Percentiles rank a stretch among this genome's conserved stretches.
These are phyloP conservation scores for Psilopsiagon aurifrons DNA, from an alignment of 2,113 vertebrate genomes.

Conservation along the genomic window DNA sequence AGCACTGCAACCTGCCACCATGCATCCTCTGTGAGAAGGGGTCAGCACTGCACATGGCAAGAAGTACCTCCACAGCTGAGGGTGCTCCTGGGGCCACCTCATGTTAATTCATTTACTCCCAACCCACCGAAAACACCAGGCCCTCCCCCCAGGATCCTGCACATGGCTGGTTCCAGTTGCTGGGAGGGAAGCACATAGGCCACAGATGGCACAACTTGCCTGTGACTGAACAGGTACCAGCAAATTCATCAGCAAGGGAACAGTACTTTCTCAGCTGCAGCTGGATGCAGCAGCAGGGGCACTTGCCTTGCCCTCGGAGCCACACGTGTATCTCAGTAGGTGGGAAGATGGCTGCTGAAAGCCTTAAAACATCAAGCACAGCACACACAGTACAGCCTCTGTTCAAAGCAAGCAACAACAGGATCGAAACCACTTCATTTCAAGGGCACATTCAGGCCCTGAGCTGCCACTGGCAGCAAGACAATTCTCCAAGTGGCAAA, in stretches of 20 bases:
- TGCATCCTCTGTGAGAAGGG: background rate
- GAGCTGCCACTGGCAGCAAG: background rate
- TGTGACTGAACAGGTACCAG: background rate
- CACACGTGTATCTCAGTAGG: fast-evolving
- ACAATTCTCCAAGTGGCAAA: conserved; percentile 10
- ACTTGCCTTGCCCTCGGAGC: background rate
- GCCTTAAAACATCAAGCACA: background rate
- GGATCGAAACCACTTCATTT: conserved; percentile 49
- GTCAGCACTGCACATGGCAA: background rate
- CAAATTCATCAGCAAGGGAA: background rate
- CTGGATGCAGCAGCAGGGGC: background rate
- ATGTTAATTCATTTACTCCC: background rate
- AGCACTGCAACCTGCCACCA: background rate
- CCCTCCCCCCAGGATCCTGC: background rate
- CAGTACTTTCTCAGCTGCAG: background rate
- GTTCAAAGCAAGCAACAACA: background rate
- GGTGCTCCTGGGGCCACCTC: background rate
- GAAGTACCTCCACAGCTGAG: background rate
- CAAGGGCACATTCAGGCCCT: conserved; percentile 19
- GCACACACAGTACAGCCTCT: background rate
- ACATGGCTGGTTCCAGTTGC: background rate
- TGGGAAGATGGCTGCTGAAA: background rate
- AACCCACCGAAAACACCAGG: background rate
- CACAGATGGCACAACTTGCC: background rate
- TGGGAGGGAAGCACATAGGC: background rate